A percentile compares a stretch with the other conserved stretches of the same genome.
phyloP scores from a whole-genome alignment of 2,888 invertebrate genomes.

The Drosophila paranaensis region DNA sequence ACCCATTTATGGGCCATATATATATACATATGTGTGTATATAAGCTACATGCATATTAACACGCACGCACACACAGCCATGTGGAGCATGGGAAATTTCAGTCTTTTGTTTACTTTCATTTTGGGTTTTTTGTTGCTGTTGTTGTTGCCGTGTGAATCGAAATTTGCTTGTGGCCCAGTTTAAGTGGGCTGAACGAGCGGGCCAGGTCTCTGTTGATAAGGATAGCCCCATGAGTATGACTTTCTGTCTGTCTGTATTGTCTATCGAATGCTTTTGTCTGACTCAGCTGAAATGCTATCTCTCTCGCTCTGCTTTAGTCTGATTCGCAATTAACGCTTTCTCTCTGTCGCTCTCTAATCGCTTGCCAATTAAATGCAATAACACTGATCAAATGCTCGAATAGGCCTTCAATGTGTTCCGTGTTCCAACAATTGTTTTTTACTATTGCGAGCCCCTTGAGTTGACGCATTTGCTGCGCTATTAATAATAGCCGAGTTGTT shows the following conservation, averaged over 20 bases:
- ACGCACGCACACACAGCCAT: slow-evolving; percentile 4
- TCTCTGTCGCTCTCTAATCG: slow-evolving; percentile 14
- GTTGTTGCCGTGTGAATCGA: slow-evolving; percentile 23
- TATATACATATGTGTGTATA: neutral
- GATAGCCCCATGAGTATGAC: slow-evolving; percentile 15
- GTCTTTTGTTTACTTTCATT: slow-evolving; percentile 56
- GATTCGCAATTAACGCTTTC: slow-evolving; percentile 46
- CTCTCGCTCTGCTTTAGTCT: slow-evolving; percentile 2
- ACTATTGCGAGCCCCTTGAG: slow-evolving; percentile 14
- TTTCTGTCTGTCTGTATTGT: neutral
- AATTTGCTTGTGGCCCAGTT: slow-evolving; percentile 49
- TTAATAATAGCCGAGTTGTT: slow-evolving; percentile 32
- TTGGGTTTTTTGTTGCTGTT: slow-evolving; percentile 16
- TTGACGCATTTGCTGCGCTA: slow-evolving; percentile 35
- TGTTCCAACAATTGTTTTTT: slow-evolving; percentile 29
- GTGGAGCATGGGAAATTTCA: slow-evolving; percentile 43
- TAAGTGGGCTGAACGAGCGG: neutral
- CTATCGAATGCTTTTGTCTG: slow-evolving; percentile 23
- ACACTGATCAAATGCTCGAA: slow-evolving; percentile 28
- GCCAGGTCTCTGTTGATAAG: slow-evolving; percentile 38
- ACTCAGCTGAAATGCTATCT: slow-evolving; percentile 31
- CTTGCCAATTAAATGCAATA: slow-evolving; percentile 21
- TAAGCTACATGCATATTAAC: neutral
- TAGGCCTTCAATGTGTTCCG: slow-evolving; percentile 33
- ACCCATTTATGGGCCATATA: slow-evolving; percentile 48